Percentiles rank a stretch among this genome's conserved stretches.
Evolutionary conservation across 2,113 vertebrate species (phyloP).

Genomic region (Osmerus eperlanus): DNA sequence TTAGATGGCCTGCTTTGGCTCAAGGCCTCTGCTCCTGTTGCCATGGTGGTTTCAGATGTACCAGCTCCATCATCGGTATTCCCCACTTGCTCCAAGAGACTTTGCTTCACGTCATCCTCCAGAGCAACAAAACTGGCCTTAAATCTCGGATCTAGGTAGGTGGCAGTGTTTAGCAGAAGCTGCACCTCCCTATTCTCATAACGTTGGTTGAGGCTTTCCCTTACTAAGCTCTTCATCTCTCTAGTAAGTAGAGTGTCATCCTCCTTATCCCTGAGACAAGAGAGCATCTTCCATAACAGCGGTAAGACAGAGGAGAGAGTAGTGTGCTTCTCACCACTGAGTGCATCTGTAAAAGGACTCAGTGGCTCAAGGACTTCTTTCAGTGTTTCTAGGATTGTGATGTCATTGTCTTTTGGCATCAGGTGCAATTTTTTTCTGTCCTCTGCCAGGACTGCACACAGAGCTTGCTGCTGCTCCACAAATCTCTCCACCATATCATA

Average conservation of each 20-base stretch:
- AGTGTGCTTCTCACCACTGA: conserved; percentile 30
- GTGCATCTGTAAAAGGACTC: conserved; percentile 27
- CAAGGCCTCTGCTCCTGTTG: conserved; percentile 1
- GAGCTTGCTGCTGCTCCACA: conserved; percentile 22
- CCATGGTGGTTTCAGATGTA: background rate
- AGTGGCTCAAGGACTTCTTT: conserved; percentile 6
- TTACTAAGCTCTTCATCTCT: conserved; percentile 1
- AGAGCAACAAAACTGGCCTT: conserved; percentile 32
- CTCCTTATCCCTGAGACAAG: conserved; percentile 10
- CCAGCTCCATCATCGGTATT: conserved; percentile 1
- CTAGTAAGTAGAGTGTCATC: conserved; percentile 7
- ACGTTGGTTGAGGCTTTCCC: background rate
- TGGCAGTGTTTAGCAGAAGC: conserved; percentile 17
- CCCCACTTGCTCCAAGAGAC: conserved; percentile 15
- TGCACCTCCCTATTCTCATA: conserved; percentile 16
- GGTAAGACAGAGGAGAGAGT: conserved; percentile 26
- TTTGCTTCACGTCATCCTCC: conserved; percentile 22
- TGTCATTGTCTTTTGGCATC: conserved; percentile 22
- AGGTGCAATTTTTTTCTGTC: conserved; percentile 22
- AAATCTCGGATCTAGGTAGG: conserved; percentile 18
- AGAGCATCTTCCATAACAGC: conserved; percentile 27
- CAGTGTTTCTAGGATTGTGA: conserved; percentile 20
- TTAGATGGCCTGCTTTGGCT: conserved; percentile 8
- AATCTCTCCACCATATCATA: conserved; percentile 30
- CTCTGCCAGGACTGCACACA: conserved; percentile 19